Base-by-base conservation (phyloP, 2,888 invertebrate species). In the Thumatha senex region DNA sequence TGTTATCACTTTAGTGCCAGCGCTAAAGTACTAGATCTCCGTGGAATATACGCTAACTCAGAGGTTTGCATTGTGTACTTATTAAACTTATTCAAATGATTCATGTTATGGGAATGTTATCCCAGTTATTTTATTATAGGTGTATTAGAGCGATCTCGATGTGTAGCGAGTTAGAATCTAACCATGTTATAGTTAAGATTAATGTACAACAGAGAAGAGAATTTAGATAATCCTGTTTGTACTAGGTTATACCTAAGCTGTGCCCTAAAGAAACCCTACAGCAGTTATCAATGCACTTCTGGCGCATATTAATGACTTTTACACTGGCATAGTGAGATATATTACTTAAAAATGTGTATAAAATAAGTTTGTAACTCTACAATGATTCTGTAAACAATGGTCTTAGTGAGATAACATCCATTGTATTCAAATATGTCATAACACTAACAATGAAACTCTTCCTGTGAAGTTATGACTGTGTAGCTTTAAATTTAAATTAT, bases 51-150 rank as follows among this genome's bases (percentile, higher is more conserved):
- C 56, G 63, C 64, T 58, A 61, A 67, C 57, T 34, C 48, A 69
- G 73, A 80, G 82, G 84, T 82, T 62, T 63, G 77, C 73, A 73
- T 69, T 72, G 59, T 72, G 73, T 75, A 74, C 73, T 54, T 72
- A 72, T 75, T 73, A 73, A 62, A 71, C 71, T 62, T 67, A 72
- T 72, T 73, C 54, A 72, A 81, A 81, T 90, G 89, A 90, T 82
- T 90, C 90, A 89, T 86, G 75, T 74, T 78, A 76, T 70, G 84
- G 76, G 89, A 88, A 91, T 89, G 89, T 83, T 78, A 73, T 64
- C 78, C 72, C 75, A 73, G 76, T 79, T 84, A 82, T 77, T 78
- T 71, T 78, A 76, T 60, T 79, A 76, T 65, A 72, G 69, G 68
- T 66, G 72, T 80, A 76, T 78, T 79, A 80, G 72, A 78, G 70